Conservation (phyloP, 2,888 invertebrate species). For the Leptothorax acervorum region DNA sequence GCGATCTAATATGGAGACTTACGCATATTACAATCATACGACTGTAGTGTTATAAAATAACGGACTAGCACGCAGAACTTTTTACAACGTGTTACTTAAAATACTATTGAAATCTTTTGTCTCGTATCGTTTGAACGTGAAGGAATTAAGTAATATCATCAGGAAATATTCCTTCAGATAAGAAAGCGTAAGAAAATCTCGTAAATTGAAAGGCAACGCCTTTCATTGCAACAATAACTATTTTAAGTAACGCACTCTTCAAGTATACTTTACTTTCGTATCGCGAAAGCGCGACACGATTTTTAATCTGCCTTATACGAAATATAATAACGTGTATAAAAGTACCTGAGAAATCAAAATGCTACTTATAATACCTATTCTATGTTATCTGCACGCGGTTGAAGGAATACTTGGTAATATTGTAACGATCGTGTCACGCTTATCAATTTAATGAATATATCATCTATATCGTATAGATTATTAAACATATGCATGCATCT, state of each 20-base stretch:
- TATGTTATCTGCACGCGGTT: constrained; percentile 50
- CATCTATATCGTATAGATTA: constrained; percentile 60
- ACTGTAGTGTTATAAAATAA: constrained; percentile 28
- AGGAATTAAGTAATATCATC: not conserved
- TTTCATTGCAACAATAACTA: constrained; percentile 1
- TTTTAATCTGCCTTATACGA: constrained; percentile 76
- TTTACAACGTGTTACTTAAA: constrained; percentile 26
- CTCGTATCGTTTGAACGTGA: not conserved
- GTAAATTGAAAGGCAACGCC: not conserved
- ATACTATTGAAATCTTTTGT: constrained; percentile 7
- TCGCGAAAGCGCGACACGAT: constrained; percentile 59
- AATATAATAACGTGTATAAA: constrained; percentile 84
- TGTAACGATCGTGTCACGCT: constrained; percentile 66
- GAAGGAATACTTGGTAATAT: constrained; percentile 51
- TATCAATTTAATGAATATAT: constrained; percentile 67
- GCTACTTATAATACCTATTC: constrained; percentile 61
- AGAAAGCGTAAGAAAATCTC: not conserved
- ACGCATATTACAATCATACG: constrained; percentile 15
- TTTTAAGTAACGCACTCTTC: constrained; percentile 31
- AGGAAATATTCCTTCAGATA: not conserved
- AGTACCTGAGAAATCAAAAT: constrained; percentile 83
- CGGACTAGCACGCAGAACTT: not conserved
- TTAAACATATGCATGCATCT: constrained; percentile 76
- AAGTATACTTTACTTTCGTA: not conserved
- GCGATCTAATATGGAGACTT: constrained; percentile 30